Percentiles rank a stretch among this genome's conserved stretches.
phyloP scores from a whole-genome alignment of 35 echinoderm and acorn worm genomes.

The Heliocidaris erythrogramma region DNA sequence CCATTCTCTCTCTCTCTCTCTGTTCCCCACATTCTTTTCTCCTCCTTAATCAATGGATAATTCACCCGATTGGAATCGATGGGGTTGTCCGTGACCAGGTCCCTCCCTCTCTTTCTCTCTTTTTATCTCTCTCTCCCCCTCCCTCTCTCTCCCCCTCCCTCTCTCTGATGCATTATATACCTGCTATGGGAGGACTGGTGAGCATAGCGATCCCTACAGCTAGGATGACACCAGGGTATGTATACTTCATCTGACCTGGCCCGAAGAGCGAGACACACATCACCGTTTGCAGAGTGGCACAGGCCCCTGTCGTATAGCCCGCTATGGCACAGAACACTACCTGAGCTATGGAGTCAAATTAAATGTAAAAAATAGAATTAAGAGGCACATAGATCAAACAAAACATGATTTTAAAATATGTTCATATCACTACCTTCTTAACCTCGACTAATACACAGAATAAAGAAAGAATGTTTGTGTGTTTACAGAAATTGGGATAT shows the following conservation, averaged over 20 bases:
- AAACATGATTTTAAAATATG: too few species aligned
- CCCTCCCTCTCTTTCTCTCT: not conserved
- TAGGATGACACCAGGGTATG: constrained; percentile 7
- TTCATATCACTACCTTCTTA: too few species aligned
- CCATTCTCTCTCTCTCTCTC: not conserved
- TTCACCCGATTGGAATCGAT: too few species aligned
- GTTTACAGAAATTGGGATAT: too few species aligned
- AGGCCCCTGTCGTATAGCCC: constrained; percentile 23
- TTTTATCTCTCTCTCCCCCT: not conserved
- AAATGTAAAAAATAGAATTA: not conserved
- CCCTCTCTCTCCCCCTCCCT: not conserved
- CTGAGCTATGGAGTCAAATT: not conserved
- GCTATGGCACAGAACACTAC: not conserved
- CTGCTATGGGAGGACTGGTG: constrained; percentile 22
- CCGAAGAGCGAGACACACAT: constrained; percentile 30
- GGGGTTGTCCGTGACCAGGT: too few species aligned
- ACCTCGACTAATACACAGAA: too few species aligned
- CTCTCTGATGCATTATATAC: not conserved
- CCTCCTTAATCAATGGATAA: too few species aligned
- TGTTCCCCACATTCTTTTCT: too few species aligned
- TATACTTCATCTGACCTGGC: not conserved
- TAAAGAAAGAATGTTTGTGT: too few species aligned
- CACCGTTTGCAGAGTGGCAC: not conserved
- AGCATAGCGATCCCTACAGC: constrained; percentile 22
- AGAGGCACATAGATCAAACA: too few species aligned